These are phyloP conservation scores for Chaitophorus viminalis DNA, from an alignment of 2,888 invertebrate species.

Conservation along the genomic window DNA sequence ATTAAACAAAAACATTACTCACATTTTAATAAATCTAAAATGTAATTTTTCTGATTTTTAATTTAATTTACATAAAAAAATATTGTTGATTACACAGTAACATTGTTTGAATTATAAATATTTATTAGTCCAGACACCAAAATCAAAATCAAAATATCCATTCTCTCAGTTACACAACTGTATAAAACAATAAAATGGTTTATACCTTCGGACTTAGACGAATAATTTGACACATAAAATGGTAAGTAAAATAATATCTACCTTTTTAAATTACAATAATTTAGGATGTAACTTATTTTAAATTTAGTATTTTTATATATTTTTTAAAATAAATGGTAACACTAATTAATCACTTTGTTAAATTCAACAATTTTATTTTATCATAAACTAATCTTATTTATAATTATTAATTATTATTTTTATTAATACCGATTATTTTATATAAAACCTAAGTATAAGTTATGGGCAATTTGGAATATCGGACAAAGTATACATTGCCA, in stretches of 20 bases:
- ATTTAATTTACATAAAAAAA: no score
- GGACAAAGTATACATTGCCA: no score
- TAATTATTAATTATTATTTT: constrained; percentile 13
- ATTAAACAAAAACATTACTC: neutral
- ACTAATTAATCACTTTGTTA: constrained; percentile 59
- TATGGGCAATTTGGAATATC: no score
- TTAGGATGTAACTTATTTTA: constrained; percentile 29
- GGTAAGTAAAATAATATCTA: constrained; percentile 6
- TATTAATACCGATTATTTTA: constrained; percentile 20
- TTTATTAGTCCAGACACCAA: neutral
- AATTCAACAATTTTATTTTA: constrained; percentile 37
- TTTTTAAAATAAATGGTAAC: constrained; percentile 49
- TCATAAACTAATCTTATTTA: constrained; percentile 8
- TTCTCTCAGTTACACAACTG: neutral
- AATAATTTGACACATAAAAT: constrained; percentile 15
- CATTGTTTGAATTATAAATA: neutral
- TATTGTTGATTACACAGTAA: neutral
- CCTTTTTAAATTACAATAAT: constrained; percentile 50
- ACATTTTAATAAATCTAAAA: neutral
- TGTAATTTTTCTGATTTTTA: neutral
- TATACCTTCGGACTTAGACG: neutral
- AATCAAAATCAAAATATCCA: no score
- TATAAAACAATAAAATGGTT: neutral
- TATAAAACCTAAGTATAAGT: neutral
- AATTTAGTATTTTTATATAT: constrained; percentile 29